These are phyloP conservation scores for Hyperoodon ampullatus DNA, from an alignment of 2,113 vertebrate species.

Conservation along the genomic window DNA sequence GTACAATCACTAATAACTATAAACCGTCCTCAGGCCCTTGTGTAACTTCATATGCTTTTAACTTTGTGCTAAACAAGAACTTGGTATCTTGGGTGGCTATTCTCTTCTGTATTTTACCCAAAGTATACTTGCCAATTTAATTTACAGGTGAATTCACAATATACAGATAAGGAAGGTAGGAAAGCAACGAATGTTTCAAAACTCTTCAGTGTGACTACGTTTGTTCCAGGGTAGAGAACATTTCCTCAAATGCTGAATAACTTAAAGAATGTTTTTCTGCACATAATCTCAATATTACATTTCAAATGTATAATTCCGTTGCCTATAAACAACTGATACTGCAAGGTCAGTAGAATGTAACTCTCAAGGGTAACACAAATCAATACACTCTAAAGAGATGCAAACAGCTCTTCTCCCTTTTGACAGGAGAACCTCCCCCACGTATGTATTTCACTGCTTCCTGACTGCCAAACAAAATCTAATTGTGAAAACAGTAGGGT, in stretches of 20 bases:
- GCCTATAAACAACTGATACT: conserved; percentile 45
- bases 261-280: conserved; percentile 25
- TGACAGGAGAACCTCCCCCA: conserved; percentile 20
- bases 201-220: neutral
- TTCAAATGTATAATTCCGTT: conserved; percentile 47
- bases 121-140: conserved; percentile 35
- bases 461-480: conserved; percentile 59
- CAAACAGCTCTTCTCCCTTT: conserved; percentile 24
- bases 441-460: conserved; percentile 41
- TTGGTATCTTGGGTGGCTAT: neutral
- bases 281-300: neutral
- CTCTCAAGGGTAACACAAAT: conserved; percentile 44
- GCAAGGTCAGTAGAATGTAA: conserved; percentile 30
- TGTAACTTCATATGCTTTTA: neutral
- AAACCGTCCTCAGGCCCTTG: neutral
- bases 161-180: neutral
- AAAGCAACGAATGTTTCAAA: conserved; percentile 26
- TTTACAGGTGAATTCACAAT: conserved; percentile 39
- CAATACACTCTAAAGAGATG: conserved; percentile 47
- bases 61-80: conserved; percentile 17
- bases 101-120: neutral
- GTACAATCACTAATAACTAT: neutral
- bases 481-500: conserved; percentile 61
- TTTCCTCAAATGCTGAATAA: conserved; percentile 11
- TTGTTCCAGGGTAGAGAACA: conserved; percentile 12